Base-by-base conservation (phyloP, 2,113 vertebrate genomes). In the Steatornis caripensis region DNA sequence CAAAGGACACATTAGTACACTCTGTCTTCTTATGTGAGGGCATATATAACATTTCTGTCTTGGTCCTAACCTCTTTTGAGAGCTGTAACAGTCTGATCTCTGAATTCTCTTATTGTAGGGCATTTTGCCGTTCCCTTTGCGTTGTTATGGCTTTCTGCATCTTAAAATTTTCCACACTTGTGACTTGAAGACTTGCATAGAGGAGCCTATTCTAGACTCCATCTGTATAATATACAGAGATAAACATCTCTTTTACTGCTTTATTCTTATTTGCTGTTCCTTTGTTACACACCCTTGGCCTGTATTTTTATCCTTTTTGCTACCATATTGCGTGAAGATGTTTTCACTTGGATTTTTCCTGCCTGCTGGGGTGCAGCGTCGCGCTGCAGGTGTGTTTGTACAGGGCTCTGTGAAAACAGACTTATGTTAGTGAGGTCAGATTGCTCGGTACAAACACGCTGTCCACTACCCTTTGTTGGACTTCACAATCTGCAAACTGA, bases 261-360 rank as follows among this genome's bases (percentile, higher is more conserved):
- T 78, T 39, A 45, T 45, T 62, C 2, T 1, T 61, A 21, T n/a
- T 90, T 72, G 22, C 49, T 5, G 4, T 76, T 69, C 30, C 36
- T 90, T 29, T 36, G 22, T 80, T 46, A 12, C 15, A 7, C 6
- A 10, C 29, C n/a, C 60, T 54, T 26, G 60, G 37, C 11, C 43
- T 60, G 21, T 23, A 3, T 68, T 60, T 78, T 78, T 64, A 24
- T 51, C 36, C 39, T 39, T 64, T 72, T n/a, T 29, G 43, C 62
- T 58, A 4, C 78, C 0, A 4, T 8, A 5, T 17, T 57, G 46
- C 0, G 0, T 36, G 41, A 51, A 62, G 37, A 68, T 29, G n/a
- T 55, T 83, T 92, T 24, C 17, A 5, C 10, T 8, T 29, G 86
- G 79, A 3, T 89, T 92, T 86, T 71, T 70, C 27, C 29, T 29